Evolutionary conservation across 2,797 vertebrate genomes (phyloP).

Genomic region (Eurystomus glaucurus): DNA sequence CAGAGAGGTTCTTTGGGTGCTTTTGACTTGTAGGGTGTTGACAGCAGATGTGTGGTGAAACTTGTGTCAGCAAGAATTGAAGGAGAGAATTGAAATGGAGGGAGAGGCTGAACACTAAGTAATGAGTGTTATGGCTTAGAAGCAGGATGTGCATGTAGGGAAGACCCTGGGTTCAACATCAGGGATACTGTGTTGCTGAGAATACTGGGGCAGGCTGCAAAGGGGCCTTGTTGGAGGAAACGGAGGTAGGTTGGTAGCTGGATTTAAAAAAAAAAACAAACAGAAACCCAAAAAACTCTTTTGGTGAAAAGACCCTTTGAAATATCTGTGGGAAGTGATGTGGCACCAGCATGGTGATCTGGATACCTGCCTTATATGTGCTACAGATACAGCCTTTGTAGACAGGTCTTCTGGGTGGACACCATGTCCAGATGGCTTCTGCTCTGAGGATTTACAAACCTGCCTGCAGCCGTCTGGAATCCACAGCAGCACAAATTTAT

Average conservation of each 20-base stretch:
- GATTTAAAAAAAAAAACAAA: too few relatives aligned
- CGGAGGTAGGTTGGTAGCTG: neutral
- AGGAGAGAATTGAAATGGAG: neutral
- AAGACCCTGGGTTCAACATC: neutral
- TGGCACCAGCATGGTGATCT: neutral
- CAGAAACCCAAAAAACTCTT: neutral
- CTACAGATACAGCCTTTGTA: neutral
- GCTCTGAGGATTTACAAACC: neutral
- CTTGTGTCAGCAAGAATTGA: neutral
- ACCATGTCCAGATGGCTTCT: neutral
- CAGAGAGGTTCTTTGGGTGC: neutral
- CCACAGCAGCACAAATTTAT: neutral
- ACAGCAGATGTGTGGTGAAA: neutral
- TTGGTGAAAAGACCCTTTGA: neutral
- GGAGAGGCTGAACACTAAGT: neutral
- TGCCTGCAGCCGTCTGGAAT: neutral
- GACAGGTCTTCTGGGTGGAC: neutral
- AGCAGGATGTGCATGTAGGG: neutral
- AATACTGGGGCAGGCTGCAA: neutral
- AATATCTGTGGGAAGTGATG: neutral
- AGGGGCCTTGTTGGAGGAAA: neutral
- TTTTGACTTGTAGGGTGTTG: neutral
- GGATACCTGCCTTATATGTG: fast-evolving
- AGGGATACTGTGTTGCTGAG: neutral
- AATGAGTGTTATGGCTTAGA: neutral